A percentile compares a stretch with the other conserved stretches of the same genome.
Conservation (phyloP, 1,140 invertebrate species). For the Dolichoris vasculosae region DNA sequence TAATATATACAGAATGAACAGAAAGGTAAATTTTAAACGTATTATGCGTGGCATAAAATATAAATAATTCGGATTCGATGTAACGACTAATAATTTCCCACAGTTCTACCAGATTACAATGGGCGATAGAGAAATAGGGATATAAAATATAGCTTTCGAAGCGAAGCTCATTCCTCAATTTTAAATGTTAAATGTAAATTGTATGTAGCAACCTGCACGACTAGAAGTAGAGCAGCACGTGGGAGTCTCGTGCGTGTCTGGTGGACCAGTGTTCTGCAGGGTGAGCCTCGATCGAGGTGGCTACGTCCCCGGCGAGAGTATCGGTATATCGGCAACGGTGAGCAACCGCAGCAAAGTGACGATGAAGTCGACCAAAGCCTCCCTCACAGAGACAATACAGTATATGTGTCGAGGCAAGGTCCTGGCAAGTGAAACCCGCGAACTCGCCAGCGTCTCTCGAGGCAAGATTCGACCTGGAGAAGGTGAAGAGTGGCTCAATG, state of each 20-base stretch:
- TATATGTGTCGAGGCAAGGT: conserved; percentile 91
- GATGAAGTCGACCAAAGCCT: conserved; percentile 74
- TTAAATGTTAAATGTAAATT: background rate
- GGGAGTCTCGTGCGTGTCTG: conserved; percentile 88
- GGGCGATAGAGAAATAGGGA: background rate
- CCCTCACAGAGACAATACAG: conserved; percentile 85
- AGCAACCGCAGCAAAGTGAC: conserved; percentile 86
- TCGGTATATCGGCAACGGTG: conserved; percentile 89
- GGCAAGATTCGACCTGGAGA: conserved; percentile 89
- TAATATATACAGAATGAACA: too few species aligned
- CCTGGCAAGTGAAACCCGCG: conserved; percentile 89
- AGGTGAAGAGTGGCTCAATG: conserved; percentile 90
- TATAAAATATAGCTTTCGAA: background rate
- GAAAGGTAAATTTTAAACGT: too few species aligned
- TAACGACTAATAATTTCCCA: too few species aligned
- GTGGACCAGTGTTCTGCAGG: conserved; percentile 87
- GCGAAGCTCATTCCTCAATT: background rate
- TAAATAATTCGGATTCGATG: too few species aligned
- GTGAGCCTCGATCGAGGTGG: conserved; percentile 92
- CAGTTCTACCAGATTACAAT: too few species aligned
- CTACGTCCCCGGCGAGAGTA: conserved; percentile 94
- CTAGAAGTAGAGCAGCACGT: conserved; percentile 93
- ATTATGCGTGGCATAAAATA: too few species aligned
- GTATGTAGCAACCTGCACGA: conserved; percentile 88
- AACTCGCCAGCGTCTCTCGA: conserved; percentile 85